Evolutionary conservation across 2,113 vertebrate genomes (phyloP).

Genomic region (Oryzias curvinotus): DNA sequence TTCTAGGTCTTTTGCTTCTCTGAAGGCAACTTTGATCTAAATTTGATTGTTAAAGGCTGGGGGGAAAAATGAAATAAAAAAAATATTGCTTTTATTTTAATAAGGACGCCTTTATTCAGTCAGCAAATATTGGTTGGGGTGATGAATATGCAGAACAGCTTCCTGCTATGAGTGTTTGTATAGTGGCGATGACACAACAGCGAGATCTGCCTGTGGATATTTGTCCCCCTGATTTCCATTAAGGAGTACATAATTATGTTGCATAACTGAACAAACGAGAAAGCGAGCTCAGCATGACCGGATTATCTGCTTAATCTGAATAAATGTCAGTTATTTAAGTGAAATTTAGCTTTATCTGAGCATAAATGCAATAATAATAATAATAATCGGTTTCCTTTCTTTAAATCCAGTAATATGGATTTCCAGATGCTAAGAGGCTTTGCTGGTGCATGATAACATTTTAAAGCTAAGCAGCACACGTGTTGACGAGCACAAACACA

Average conservation of each 20-base stretch:
- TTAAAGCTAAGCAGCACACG: constrained; percentile 6
- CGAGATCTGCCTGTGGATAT: constrained; percentile 13
- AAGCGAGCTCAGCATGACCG: not conserved
- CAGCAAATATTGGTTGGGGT: no score
- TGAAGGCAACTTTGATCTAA: no score
- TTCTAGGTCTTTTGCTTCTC: no score
- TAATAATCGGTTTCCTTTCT: constrained; percentile 8
- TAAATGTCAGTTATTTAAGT: not conserved
- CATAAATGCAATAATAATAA: not conserved
- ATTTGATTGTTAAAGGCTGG: no score
- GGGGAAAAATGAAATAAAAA: no score
- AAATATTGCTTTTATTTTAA: no score
- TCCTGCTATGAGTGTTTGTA: constrained; percentile 32
- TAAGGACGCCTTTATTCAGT: no score
- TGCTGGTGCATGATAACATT: constrained; percentile 25
- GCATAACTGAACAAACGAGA: constrained; percentile 17
- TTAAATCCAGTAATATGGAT: constrained; percentile 17
- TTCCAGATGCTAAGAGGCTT: constrained; percentile 25
- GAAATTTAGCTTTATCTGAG: not conserved
- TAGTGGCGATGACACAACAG: constrained; percentile 16
- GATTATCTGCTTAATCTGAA: not conserved
- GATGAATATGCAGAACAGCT: constrained; percentile 5
- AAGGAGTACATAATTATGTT: constrained; percentile 22
- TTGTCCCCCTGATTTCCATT: constrained; percentile 37
- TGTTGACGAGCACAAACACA: not conserved